Evolutionary conservation across 2,113 vertebrate species (phyloP).

Genomic region (Ascaphus truei): DNA sequence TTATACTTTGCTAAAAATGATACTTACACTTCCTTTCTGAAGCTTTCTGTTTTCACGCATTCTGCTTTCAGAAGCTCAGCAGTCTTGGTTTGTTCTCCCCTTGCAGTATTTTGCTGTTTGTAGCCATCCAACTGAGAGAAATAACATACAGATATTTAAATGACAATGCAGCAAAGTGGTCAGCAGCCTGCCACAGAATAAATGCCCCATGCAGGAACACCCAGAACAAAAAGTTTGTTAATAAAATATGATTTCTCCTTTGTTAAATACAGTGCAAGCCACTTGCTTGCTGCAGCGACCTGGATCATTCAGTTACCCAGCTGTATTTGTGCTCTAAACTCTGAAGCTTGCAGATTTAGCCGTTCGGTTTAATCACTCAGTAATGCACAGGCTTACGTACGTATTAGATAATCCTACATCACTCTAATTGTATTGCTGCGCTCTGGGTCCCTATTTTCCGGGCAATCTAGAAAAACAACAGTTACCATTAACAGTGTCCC

Average conservation of each 20-base stretch:
- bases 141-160: background rate
- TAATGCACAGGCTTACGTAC: slow-evolving; percentile 41
- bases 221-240: too few species aligned
- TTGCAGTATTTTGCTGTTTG: slow-evolving; percentile 75
- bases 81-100: slow-evolving; percentile 72
- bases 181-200: too few species aligned
- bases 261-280: too few species aligned
- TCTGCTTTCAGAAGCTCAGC: slow-evolving; percentile 76
- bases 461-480: slow-evolving; percentile 30
- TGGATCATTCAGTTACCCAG: background rate
- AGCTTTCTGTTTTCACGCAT: slow-evolving; percentile 71
- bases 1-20: too few species aligned
- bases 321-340: background rate
- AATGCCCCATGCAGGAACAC: too few species aligned
- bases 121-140: slow-evolving; percentile 70
- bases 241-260: too few species aligned
- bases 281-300: too few species aligned
- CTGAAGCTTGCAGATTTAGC: background rate
- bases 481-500: slow-evolving; percentile 4
- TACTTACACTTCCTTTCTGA: slow-evolving; percentile 85
- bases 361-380: slow-evolving; percentile 7
- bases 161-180: background rate
- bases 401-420: slow-evolving; percentile 53
- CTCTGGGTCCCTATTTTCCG: slow-evolving; percentile 12
- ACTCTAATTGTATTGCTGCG: slow-evolving; percentile 37